phyloP scores from a whole-genome alignment of 2,113 vertebrate genomes.

The Choloepus hoffmanni region DNA sequence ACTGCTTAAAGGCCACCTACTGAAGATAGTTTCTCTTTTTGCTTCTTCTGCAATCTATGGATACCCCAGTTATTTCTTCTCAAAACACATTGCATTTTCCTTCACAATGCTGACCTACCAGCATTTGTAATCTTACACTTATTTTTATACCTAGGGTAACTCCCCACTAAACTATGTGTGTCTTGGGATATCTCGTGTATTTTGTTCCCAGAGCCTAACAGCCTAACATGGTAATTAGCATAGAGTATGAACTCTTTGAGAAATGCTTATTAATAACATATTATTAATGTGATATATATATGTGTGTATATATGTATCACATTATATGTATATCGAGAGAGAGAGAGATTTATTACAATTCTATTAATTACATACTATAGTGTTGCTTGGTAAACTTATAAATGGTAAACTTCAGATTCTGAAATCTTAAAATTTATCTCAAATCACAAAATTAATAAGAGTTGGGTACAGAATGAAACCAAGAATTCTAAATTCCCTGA shows the following conservation, averaged over 20 bases:
- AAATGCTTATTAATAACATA: not conserved
- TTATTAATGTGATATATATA: not conserved
- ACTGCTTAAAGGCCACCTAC: not conserved
- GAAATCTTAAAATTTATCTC: not conserved
- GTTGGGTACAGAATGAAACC: not conserved
- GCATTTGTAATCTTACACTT: not conserved
- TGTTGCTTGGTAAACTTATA: not conserved
- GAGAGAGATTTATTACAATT: not conserved
- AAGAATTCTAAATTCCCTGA: not conserved
- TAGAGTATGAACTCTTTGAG: not conserved
- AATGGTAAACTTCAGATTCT: not conserved
- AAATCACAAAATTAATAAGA: not conserved
- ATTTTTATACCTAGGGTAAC: not conserved
- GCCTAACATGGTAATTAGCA: not conserved
- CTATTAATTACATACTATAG: not conserved
- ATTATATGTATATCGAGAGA: not conserved
- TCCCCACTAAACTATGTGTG: not conserved
- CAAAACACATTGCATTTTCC: not conserved
- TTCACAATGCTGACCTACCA: not conserved
- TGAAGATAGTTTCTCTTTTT: not conserved
- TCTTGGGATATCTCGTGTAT: not conserved
- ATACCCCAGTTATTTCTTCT: not conserved
- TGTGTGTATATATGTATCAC: no score
- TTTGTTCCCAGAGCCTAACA: not conserved
- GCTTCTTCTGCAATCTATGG: not conserved